Percentiles rank a stretch among this genome's conserved stretches.
Conservation (phyloP, 2,113 vertebrate genomes). For the Cairina moschata region DNA sequence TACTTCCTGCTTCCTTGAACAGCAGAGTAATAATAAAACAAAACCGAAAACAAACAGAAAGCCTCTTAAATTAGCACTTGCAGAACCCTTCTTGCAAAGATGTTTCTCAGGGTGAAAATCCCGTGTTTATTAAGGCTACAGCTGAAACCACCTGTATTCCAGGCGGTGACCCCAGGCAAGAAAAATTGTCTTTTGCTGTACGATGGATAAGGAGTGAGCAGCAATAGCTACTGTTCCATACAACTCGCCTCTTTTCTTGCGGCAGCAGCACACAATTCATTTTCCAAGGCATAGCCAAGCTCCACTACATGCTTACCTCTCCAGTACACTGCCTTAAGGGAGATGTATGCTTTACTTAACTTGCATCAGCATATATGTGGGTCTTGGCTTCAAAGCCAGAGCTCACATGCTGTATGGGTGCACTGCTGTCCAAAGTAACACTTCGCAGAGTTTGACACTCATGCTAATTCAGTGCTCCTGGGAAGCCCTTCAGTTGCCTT, state of each 20-base stretch:
- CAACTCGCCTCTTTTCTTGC: accelerated
- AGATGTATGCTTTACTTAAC: background rate
- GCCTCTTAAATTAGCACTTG: background rate
- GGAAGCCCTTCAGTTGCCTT: background rate
- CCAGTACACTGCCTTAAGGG: background rate
- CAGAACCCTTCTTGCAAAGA: background rate
- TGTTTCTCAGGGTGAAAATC: background rate
- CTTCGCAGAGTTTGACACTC: background rate
- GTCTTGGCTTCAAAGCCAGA: background rate
- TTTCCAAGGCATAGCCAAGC: background rate
- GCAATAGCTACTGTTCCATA: background rate
- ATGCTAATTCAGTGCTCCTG: background rate
- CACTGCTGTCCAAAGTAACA: background rate
- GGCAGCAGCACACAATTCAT: background rate
- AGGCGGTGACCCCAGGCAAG: background rate
- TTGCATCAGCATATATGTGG: accelerated
- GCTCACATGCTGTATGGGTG: background rate
- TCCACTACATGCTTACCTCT: background rate
- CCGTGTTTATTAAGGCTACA: background rate
- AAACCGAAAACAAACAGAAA: background rate
- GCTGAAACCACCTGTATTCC: background rate
- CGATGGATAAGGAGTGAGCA: background rate
- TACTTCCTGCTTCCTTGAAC: background rate
- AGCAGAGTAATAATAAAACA: background rate
- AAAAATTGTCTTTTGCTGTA: background rate